phyloP scores from a whole-genome alignment of 2,113 vertebrate species.

The Machaerirhynchus nigripectus region DNA sequence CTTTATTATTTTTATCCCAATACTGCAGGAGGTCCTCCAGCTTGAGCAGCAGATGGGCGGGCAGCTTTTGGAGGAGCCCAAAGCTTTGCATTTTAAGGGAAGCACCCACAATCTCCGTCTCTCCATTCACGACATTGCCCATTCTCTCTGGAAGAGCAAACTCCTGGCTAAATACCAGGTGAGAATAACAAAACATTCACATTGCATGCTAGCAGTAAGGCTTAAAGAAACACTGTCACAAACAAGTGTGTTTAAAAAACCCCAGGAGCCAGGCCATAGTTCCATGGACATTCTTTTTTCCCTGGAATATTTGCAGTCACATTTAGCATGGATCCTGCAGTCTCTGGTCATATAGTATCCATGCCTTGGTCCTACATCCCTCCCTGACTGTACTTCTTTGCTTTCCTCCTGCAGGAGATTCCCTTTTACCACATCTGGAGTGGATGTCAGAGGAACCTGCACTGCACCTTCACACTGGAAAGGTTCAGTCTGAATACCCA shows the following conservation, averaged over 20 bases:
- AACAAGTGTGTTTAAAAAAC: neutral
- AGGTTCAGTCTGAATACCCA: conserved; percentile 83
- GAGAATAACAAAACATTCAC: neutral
- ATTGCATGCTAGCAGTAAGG: neutral
- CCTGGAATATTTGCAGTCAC: neutral
- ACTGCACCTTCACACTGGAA: conserved; percentile 92
- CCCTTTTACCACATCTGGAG: conserved; percentile 94
- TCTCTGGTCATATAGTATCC: neutral
- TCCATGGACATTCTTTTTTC: neutral
- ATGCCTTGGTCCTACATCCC: rapidly evolving
- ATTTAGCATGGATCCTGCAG: neutral
- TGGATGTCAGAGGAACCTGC: conserved; percentile 87
- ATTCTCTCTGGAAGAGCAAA: conserved; percentile 94
- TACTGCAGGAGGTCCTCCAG: conserved; percentile 87
- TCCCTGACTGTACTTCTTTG: neutral
- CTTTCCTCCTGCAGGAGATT: conserved; percentile 80
- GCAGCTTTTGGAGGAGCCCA: conserved; percentile 92
- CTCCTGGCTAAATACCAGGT: conserved; percentile 95
- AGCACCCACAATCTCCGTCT: conserved; percentile 93
- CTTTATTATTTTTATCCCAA: neutral
- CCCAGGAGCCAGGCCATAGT: neutral
- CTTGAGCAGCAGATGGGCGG: conserved; percentile 93
- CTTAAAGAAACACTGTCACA: neutral
- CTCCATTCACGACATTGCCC: conserved; percentile 88
- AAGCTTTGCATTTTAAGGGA: conserved; percentile 93